Evolutionary conservation across 2,797 vertebrate species (phyloP).

Genomic region (Cuniculus paca): DNA sequence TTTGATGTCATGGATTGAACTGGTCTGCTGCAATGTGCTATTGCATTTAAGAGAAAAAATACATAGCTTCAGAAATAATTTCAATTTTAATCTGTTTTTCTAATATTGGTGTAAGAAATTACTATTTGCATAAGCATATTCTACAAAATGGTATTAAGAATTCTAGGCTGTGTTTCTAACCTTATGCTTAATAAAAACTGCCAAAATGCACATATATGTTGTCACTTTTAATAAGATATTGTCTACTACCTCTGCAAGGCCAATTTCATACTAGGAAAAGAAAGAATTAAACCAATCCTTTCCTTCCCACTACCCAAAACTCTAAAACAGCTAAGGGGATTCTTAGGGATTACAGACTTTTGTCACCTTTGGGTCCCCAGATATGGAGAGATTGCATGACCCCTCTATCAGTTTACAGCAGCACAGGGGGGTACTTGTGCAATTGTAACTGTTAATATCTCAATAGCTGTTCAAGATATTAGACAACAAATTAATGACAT

Average conservation of each 20-base stretch:
- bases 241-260: constrained; percentile 14
- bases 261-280: too few species aligned
- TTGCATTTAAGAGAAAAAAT: constrained; percentile 54
- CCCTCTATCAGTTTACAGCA: too few species aligned
- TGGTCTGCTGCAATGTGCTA: constrained; percentile 43
- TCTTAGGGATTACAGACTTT: too few species aligned
- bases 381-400: too few species aligned
- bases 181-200: constrained; percentile 43
- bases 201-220: background rate
- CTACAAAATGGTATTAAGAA: constrained; percentile 63
- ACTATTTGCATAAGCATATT: constrained; percentile 53
- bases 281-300: too few species aligned
- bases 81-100: constrained; percentile 70
- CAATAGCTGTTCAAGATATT: too few species aligned
- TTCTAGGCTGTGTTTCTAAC: constrained; percentile 15
- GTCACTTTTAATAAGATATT: constrained; percentile 30
- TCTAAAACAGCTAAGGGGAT: too few species aligned
- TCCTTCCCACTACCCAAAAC: too few species aligned
- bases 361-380: too few species aligned
- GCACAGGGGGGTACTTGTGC: too few species aligned
- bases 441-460: too few species aligned
- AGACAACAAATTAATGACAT: too few species aligned
- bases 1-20: constrained; percentile 55
- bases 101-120: constrained; percentile 53
- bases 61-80: constrained; percentile 52